Percentiles rank a stretch among this genome's conserved stretches.
phyloP scores from a whole-genome alignment of 2,113 vertebrate genomes.

The Takifugu bimaculatus region DNA sequence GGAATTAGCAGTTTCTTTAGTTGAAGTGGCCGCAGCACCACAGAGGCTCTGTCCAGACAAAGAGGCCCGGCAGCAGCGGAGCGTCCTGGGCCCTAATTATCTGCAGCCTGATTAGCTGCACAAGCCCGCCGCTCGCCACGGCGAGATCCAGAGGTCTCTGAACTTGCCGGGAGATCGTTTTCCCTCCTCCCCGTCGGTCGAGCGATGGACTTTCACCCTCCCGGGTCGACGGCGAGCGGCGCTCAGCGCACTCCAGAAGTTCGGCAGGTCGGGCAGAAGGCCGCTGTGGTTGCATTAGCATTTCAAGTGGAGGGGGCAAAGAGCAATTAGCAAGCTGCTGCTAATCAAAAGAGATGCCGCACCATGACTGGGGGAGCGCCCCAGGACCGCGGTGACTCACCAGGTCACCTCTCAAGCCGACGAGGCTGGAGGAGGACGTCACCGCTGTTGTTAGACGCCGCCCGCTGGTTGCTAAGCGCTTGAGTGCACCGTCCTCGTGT shows the following conservation, averaged over 20 bases:
- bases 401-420: slow-evolving; percentile 58
- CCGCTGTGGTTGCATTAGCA: background rate
- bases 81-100: slow-evolving; percentile 37
- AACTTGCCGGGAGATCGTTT: slow-evolving; percentile 25
- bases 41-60: slow-evolving; percentile 20
- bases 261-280: slow-evolving; percentile 27
- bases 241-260: slow-evolving; percentile 58
- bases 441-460: slow-evolving; percentile 43
- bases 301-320: background rate
- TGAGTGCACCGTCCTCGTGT: slow-evolving; percentile 51
- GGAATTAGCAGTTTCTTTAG: slow-evolving; percentile 11
- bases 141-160: slow-evolving; percentile 24
- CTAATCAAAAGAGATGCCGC: slow-evolving; percentile 23
- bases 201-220: background rate
- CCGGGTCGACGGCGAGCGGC: slow-evolving; percentile 5
- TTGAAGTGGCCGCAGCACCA: slow-evolving; percentile 14
- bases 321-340: slow-evolving; percentile 21
- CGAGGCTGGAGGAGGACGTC: slow-evolving; percentile 62
- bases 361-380: too few relatives aligned
- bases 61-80: slow-evolving; percentile 21
- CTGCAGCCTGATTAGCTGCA: slow-evolving; percentile 22
- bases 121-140: slow-evolving; percentile 25
- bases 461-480: slow-evolving; percentile 64
- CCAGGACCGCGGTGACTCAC: slow-evolving; percentile 48
- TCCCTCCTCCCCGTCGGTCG: slow-evolving; percentile 41